Conservation (phyloP, 2,888 invertebrate species). For the Phytoseiulus persimilis region DNA sequence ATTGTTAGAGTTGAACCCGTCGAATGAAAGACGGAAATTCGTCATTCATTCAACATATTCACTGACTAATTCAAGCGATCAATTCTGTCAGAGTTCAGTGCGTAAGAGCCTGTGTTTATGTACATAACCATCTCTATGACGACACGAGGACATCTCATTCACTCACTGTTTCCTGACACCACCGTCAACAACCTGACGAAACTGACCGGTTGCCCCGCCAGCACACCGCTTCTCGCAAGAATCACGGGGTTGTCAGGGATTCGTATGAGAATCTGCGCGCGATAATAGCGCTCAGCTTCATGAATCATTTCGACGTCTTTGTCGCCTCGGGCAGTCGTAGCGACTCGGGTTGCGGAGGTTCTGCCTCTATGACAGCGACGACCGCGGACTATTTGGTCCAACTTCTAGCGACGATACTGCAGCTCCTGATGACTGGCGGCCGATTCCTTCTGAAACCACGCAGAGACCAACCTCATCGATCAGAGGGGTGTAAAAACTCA, state of each 20-base stretch:
- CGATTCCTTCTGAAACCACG: background rate
- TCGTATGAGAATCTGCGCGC: background rate
- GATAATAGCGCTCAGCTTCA: background rate
- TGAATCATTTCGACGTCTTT: too few relatives aligned
- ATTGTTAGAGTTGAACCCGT: constrained; percentile 5
- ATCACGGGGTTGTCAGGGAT: background rate
- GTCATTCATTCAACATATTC: background rate
- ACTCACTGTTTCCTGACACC: background rate
- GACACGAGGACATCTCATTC: background rate
- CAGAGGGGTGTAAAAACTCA: background rate
- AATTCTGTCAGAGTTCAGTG: background rate
- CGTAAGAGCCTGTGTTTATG: background rate
- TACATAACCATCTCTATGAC: background rate
- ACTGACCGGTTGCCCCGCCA: background rate
- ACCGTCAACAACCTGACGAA: background rate
- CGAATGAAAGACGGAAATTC: background rate
- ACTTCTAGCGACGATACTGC: background rate
- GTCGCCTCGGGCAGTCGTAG: too few relatives aligned
- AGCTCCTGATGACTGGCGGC: background rate
- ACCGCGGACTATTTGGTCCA: too few relatives aligned
- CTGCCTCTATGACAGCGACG: too few relatives aligned
- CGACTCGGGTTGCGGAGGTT: too few relatives aligned
- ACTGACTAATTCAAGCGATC: background rate
- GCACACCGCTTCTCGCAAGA: background rate
- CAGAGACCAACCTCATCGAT: background rate